Base-by-base conservation (phyloP, 2,888 invertebrate genomes). In the Drosophila fulvimacula region DNA sequence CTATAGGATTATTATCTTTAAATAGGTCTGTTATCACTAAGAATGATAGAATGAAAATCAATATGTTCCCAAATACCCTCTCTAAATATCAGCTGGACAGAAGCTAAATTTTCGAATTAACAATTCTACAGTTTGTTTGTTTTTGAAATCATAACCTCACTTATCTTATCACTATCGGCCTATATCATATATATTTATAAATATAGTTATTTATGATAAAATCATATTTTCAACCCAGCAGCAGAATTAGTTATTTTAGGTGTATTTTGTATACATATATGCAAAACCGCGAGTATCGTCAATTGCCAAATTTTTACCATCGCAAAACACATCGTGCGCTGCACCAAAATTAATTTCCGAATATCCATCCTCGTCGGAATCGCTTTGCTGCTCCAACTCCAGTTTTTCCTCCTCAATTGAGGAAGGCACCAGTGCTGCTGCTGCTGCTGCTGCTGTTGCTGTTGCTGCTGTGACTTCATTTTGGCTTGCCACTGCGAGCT, bases 341-440 rank as follows among this genome's bases (percentile, higher is more conserved):
- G 74, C 69, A 4, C 73, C 68, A 30, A 71, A 68, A 32, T 77
- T 77, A 0, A 84, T 68, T 46, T 89, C 88, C 1, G 88, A 86
- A 30, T 89, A 88, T 9, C 89, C 88, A 30, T 89, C 89, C 27
- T 89, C 89, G 30, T 89, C 88, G 4, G 79, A 81, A 30, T 89
- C 88, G 51, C 88, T 89, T 52, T 79, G 78, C 48, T 89, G 61
- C 5, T 88, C 89, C 48, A 79, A 19, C 5, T 78, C 77, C 5
- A 46, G 41, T 30, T 73, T 71, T 5, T 9, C n/a, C 11, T 75
- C 67, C 5, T 67, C 67, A 0, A 10, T 9, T 3, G 24, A 19
- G 13, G 46, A 9, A 27, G 34, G 21, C n/a, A 17, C 30, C 11
- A n/a, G n/a, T n/a, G n/a, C 46, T 17, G 27, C 11, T n/a, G 27